Evolutionary conservation across 2,797 vertebrate genomes (phyloP), one percentile per base, ranked within the genome.

Genomic region (Tenualosa thibaudeaui): DNA sequence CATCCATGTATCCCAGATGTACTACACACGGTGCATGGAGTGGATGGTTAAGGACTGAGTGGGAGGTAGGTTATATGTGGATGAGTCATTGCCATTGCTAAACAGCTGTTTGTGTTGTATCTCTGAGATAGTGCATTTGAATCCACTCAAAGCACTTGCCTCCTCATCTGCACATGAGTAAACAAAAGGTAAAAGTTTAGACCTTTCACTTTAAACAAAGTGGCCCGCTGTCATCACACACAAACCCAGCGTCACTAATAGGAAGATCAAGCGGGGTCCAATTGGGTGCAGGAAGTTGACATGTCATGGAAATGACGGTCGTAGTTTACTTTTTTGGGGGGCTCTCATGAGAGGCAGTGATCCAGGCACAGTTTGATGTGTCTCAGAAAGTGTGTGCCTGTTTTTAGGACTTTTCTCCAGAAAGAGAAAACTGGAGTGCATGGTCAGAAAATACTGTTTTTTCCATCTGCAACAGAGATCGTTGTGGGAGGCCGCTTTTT

Each of bases 381-480:
- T 26, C 13, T 43, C 31, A 40, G 31, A 40, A 43, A 53, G 51
- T 53, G 68, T 19, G 68, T 22, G 40, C 46, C 71, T 37, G 17
- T 78, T 78, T 78, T 78, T 78, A 78, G 40, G 40, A 43, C 40
- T 78, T 78, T 71, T 12, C 43, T 53, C 71, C 49, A 19, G 51
- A 40, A 40, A 10, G n/a, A 46, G n/a, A 12, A 10, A 81, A 49
- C 31, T 5, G 54, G n/a, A 17, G 22, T 43, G 68, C 54, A 56
- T 81, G 84, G 81, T 54, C 37, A 78, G 53, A 51, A 62, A 51
- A 26, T 19, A 54, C 54, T 50, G 50, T 1, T 58, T 62, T 31
- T 62, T 53, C 53, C 24, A 53, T 87, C 65, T 85, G 86, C 84
- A 81, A 40, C n/a, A 26, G 37, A 81, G 86, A 84, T 71, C 83